Percentiles rank a stretch among this genome's conserved stretches.
Conservation (phyloP, 2,113 vertebrate genomes). For the Ceyx melanurus region DNA sequence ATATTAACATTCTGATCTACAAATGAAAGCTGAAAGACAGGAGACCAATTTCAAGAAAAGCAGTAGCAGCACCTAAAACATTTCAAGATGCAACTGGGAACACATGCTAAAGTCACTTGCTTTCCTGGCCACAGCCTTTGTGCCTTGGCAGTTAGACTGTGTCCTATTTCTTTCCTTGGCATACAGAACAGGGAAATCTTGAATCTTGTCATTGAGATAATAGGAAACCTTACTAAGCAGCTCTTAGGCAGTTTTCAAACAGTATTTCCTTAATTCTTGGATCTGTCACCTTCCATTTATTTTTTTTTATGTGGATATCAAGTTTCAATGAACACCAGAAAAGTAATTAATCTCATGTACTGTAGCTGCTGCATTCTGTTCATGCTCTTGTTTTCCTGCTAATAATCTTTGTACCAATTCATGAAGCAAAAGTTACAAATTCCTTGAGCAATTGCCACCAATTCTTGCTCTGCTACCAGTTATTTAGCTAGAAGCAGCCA, state of each 20-base stretch:
- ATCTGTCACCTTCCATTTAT: not conserved
- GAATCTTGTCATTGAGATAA: not conserved
- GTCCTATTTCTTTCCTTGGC: not conserved
- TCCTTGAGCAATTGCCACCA: not conserved
- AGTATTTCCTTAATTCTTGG: not conserved
- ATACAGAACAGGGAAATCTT: not conserved
- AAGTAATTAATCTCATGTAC: not conserved
- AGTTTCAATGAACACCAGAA: not conserved
- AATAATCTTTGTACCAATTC: not conserved
- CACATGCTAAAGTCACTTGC: not conserved
- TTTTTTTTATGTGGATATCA: not conserved
- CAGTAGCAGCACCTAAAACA: accelerated
- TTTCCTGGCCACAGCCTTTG: not conserved
- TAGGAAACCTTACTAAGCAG: not conserved
- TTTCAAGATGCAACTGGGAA: not conserved
- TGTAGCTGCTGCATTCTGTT: not conserved
- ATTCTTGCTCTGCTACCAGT: not conserved
- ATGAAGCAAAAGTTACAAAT: not conserved
- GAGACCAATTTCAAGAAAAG: not conserved
- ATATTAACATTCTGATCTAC: not conserved
- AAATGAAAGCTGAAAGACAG: not conserved
- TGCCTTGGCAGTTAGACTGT: not conserved
- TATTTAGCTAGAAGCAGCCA: not conserved
- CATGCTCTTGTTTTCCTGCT: not conserved
- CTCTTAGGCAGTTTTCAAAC: not conserved